Evolutionary conservation across 2,113 vertebrate species (phyloP).

Genomic region (Pionites leucogaster): DNA sequence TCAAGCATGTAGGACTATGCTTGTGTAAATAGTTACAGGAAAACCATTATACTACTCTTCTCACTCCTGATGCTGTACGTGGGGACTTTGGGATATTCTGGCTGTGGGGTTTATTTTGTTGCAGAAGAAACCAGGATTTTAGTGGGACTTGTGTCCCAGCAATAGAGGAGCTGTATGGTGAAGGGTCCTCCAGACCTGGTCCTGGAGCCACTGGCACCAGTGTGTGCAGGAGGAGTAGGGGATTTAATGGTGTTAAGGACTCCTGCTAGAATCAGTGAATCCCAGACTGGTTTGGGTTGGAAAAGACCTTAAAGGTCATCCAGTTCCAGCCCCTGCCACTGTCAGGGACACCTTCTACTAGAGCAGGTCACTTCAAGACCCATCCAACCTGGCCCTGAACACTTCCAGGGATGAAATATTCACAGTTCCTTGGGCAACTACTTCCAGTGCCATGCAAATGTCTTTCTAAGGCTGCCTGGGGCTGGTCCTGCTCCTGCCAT

Average conservation of each 20-base stretch:
- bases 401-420: background rate
- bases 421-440: background rate
- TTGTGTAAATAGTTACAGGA: background rate
- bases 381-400: too few relatives aligned
- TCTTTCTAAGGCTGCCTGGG: background rate
- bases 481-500: background rate
- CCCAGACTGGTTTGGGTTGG: background rate
- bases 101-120: background rate
- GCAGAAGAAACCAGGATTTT: background rate
- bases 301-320: background rate
- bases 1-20: background rate
- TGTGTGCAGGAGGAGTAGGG: fast-evolving
- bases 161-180: background rate
- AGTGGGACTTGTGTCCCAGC: fast-evolving
- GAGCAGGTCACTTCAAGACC: background rate
- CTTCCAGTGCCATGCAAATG: fast-evolving
- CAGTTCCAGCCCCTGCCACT: background rate
- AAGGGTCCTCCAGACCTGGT: background rate
- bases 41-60: background rate
- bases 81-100: background rate
- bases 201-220: background rate
- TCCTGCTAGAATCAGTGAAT: background rate
- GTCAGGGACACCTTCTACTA: background rate
- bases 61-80: fast-evolving
- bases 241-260: background rate